Evolutionary conservation across 2,113 vertebrate species (phyloP), one percentile per base, ranked within the genome.

Genomic region (Pituophis catenifer): DNA sequence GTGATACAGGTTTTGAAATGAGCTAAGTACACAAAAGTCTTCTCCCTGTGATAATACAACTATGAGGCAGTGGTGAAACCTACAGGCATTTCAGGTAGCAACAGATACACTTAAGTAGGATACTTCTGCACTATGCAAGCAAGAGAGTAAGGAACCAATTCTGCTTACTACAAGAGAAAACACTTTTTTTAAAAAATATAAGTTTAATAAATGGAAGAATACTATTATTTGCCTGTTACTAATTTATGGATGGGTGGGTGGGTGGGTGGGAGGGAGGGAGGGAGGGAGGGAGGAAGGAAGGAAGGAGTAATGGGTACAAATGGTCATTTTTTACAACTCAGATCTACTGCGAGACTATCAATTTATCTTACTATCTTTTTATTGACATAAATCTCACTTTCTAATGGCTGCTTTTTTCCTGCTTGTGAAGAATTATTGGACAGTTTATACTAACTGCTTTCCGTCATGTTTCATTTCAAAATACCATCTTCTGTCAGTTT

Each of bases 401-500:
- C 19, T 94, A 96, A 96, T 54, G n/a, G 93, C 0, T 0, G 91
- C 94, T 96, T 96, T 95, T 54, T 92, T 96, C 94, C 96, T 91
- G 93, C 94, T 91, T 95, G 58, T 94, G 93, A 97, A 96, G 96
- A 97, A 96, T 97, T 96, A 97, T 59, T 94, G 96, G 94, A 93
- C 95, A 97, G 96, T 96, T 97, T 95, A 95, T 92, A 93, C 94
- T 96, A 96, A 95, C 96, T 95, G 95, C 95, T 91, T 97, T 97
- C 96, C 0, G 0, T 94, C 95, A 91, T 94, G 95, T 97, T 97
- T 97, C 97, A 97, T 95, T 96, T 96, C 96, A 95, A 98, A 96
- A 97, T 94, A 95, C 94, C 96, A 94, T 91, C 95, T 95, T 96
- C 94, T 96, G 95, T 94, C 93, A 94, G 53, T 96, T 97, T 95